These are phyloP conservation scores for Isaurus tuberculatus DNA, from an alignment of 92 coral and sea anemone species.

Conservation along the genomic window DNA sequence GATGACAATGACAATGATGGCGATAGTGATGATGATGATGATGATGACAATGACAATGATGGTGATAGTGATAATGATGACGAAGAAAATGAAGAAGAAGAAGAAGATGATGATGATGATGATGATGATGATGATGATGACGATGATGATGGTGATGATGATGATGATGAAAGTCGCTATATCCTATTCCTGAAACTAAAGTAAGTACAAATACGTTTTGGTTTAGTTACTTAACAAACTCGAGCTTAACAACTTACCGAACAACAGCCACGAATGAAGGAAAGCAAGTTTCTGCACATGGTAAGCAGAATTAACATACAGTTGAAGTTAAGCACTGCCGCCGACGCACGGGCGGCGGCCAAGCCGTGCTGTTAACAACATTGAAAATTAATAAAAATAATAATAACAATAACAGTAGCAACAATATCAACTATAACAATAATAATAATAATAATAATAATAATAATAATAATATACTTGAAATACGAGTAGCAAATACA, in stretches of 20 bases:
- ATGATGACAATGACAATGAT: too few relatives aligned
- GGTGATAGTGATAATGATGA: too few relatives aligned
- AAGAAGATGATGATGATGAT: too few relatives aligned
- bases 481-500: too few relatives aligned
- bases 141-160: too few relatives aligned
- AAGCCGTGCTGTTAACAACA: conserved; percentile 71
- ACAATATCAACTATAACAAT: background rate
- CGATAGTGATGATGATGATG: too few relatives aligned
- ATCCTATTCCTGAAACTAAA: too few relatives aligned
- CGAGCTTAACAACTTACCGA: conserved; percentile 25
- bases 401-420: background rate
- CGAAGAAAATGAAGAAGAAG: too few relatives aligned
- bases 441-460: background rate
- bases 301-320: conserved; percentile 92
- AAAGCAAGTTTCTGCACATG: conserved; percentile 91
- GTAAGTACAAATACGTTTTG: too few relatives aligned
- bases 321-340: conserved; percentile 91
- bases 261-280: conserved; percentile 79
- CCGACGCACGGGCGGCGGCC: conserved; percentile 92
- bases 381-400: background rate
- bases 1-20: too few relatives aligned
- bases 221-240: background rate
- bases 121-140: too few relatives aligned
- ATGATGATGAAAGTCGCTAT: too few relatives aligned
- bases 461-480: background rate